Evolutionary conservation across 2,888 invertebrate species (phyloP).

Genomic region (Cheilosia pagana): DNA sequence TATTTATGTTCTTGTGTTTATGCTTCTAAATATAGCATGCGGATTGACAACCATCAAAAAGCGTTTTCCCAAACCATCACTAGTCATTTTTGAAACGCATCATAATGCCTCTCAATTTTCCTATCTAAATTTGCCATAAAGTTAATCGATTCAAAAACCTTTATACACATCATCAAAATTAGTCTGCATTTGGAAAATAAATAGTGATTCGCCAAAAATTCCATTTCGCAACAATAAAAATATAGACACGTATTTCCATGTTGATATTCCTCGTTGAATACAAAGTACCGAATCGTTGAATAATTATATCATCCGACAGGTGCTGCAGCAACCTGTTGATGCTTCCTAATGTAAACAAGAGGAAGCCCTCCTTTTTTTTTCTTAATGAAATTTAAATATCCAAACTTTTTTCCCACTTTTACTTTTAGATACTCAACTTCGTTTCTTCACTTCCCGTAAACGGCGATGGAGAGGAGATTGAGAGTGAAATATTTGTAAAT

Average conservation of each 20-base stretch:
- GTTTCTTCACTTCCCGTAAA: not conserved
- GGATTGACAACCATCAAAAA: too few relatives aligned
- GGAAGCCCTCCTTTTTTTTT: constrained; percentile 52
- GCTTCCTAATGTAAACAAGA: constrained; percentile 46
- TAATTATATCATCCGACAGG: constrained; percentile 44
- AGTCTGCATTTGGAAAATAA: too few relatives aligned
- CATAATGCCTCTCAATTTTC: too few relatives aligned
- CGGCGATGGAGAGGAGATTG: not conserved
- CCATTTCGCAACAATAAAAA: constrained; percentile 1
- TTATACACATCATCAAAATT: too few relatives aligned
- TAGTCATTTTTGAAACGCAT: too few relatives aligned
- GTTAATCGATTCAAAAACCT: too few relatives aligned
- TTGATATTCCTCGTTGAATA: not conserved
- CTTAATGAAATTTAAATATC: constrained; percentile 72
- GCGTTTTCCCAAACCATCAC: too few relatives aligned
- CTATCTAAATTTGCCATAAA: too few relatives aligned
- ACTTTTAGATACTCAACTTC: constrained; percentile 53
- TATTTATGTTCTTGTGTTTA: too few relatives aligned
- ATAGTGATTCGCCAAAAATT: not conserved
- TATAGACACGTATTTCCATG: not conserved
- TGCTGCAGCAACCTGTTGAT: constrained; percentile 62
- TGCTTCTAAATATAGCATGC: too few relatives aligned
- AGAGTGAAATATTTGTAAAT: constrained; percentile 45
- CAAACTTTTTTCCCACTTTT: constrained; percentile 56
- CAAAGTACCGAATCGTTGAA: constrained; percentile 24